Base-by-base conservation (phyloP, 64 coral and sea anemone species). In the Acropora tenuis region DNA sequence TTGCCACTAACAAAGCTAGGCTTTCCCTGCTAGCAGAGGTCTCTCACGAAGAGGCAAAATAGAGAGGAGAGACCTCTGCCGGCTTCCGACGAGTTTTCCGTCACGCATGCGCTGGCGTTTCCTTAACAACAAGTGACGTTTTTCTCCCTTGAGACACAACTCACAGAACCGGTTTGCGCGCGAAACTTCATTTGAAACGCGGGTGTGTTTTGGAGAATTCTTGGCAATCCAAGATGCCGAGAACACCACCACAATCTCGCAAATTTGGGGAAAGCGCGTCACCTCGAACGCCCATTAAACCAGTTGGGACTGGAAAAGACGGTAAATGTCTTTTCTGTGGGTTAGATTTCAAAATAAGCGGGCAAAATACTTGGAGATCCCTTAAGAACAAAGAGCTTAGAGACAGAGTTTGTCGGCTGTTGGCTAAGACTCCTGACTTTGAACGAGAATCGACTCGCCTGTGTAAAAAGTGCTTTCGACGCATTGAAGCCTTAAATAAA, bases 321-420 rank as follows among this genome's bases (percentile, higher is more conserved):
- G 71, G n/a, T 30, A 74, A 74, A 74, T 40, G 71, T 10, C 71
- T 74, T 74, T 74, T 63, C 9, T 63, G 59, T 63, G 59, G 59
- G 10, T 63, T 63, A 15, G 7, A 63, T 63, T 63, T 63, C 59
- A 74, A 74, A 30, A 74, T 74, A 74, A 74, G 71, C 71, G 71
- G 71, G n/a, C 71, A 74, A 74, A 74, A 74, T 30, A 74, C 71
- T 74, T 74, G 71, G 71, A 74, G 71, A 74, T 74, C 71, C 19
- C 71, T 74, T 0, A 74, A 74, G 16, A 74, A 74, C 71, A 74
- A 74, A 74, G 71, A 74, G 17, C 71, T 74, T 30, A 74, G n/a
- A 74, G 71, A 74, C n/a, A 74, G 20, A 74, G 20, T 74, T 74
- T 74, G 40, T 74, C 71, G 71, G 71, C 71, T 74, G 71, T 74